Evolutionary conservation across 2,113 vertebrate genomes (phyloP).

Genomic region (Tursiops truncatus): DNA sequence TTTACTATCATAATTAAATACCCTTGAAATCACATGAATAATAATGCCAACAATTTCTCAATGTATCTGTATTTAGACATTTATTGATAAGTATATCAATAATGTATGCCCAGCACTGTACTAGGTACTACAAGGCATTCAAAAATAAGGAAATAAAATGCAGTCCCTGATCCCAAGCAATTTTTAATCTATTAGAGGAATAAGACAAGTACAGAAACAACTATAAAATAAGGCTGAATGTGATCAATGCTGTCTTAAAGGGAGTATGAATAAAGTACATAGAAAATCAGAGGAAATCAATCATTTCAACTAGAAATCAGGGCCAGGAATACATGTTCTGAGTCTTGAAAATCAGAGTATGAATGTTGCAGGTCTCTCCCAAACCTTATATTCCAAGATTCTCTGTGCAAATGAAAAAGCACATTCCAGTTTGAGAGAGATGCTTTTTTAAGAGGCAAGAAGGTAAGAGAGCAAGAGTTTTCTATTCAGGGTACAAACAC

Average conservation of each 20-base stretch:
- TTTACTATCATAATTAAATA: slow-evolving; percentile 26
- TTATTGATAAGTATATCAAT: not conserved
- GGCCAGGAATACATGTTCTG: not conserved
- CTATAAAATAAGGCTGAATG: not conserved
- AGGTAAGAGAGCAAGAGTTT: not conserved
- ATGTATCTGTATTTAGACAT: slow-evolving; percentile 4
- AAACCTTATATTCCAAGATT: not conserved
- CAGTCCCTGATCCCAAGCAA: not conserved
- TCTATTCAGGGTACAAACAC: not conserved
- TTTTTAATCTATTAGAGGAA: slow-evolving; percentile 40
- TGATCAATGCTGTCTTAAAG: not conserved
- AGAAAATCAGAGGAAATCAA: slow-evolving; percentile 3
- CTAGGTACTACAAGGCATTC: not conserved
- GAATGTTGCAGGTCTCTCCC: not conserved
- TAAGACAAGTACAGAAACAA: not conserved
- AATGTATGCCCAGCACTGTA: not conserved
- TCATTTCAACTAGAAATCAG: not conserved
- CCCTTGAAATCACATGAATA: not conserved
- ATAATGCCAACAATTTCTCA: not conserved
- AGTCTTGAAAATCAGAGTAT: not conserved
- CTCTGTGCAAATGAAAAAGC: slow-evolving; percentile 8
- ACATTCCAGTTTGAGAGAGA: not conserved
- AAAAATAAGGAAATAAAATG: slow-evolving; percentile 28
- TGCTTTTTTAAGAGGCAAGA: not conserved
- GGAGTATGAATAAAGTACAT: not conserved